phyloP scores from a whole-genome alignment of 1,140 invertebrate species.

The Neodiprion virginianus region DNA sequence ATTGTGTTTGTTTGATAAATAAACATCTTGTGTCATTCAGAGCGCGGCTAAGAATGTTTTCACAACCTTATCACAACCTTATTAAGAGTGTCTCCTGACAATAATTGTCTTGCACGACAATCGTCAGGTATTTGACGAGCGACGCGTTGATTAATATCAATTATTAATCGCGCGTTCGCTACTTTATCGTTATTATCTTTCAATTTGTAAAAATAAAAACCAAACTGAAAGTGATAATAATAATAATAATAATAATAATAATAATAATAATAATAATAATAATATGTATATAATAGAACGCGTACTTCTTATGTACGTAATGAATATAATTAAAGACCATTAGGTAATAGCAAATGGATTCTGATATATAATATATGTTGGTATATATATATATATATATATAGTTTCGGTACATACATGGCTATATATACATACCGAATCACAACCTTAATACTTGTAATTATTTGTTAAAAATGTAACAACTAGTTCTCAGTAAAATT shows the following conservation, averaged over 20 bases:
- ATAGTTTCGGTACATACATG: constrained; percentile 4
- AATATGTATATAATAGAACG: constrained; percentile 1
- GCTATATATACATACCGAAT: constrained; percentile 22
- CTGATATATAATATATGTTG: constrained; percentile 13
- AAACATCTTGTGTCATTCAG: constrained; percentile 44
- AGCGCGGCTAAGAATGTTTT: constrained; percentile 57
- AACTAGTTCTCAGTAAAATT: constrained; percentile 11
- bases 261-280: too few species aligned
- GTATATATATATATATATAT: constrained; percentile 8
- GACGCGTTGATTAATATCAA: not conserved
- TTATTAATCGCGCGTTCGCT: not conserved
- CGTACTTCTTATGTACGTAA: not conserved
- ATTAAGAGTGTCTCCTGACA: constrained; percentile 54
- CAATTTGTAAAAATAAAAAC: too few species aligned
- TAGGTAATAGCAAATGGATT: constrained; percentile 13
- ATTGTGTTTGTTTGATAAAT: not conserved
- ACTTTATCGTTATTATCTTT: not conserved
- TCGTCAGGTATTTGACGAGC: not conserved
- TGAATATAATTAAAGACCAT: not conserved
- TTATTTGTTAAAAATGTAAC: constrained; percentile 21
- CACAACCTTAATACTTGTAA: constrained; percentile 58
- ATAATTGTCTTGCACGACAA: constrained; percentile 18
- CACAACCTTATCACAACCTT: constrained; percentile 64
- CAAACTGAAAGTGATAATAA: too few species aligned
- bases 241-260: too few species aligned